Evolutionary conservation across 2,113 vertebrate genomes (phyloP), one percentile per base, ranked within the genome.

Genomic region (Xyliphius kryptos): DNA sequence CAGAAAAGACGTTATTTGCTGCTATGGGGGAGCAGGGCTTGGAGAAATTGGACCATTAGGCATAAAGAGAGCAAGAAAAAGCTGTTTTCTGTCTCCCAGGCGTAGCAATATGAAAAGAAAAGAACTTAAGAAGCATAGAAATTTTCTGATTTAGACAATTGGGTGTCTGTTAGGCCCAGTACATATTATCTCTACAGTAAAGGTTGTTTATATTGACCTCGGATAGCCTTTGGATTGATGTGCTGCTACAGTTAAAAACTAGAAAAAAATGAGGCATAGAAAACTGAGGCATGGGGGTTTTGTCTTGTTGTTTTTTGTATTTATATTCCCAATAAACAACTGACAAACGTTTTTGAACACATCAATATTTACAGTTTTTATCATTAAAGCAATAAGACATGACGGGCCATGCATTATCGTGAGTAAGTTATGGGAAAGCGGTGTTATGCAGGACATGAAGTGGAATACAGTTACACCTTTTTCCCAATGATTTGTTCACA

Each of bases 1-100:
- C 74, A 79, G 71, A 79, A 79, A 80, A 78, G 55, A 76, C 69
- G 74, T 77, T 65, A 79, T 81, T 80, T 80, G 56, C 71, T 76
- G 73, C 66, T 64, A 71, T 73, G 71, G 74, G 76, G 69, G 66
- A 71, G 51, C 63, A 63, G 61, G 62, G 72, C 67, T 51, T 9
- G 26, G 59, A 75, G 63, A 69, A 71, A 74, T 68, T 72, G 63
- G 51, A 68, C 58, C 67, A 66, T 66, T 68, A 68, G 63, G 53
- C 56, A 53, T 51, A 17, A 46, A 46, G 14, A 46, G n/a, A 46
- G 43, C 14, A 46, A n/a, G 10, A 12, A 46, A 71, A 72, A 71
- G 69, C 64, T 53, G 67, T 70, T 75, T 32, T 32, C 26, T 32
- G 26, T 32, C 26, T 32, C 26, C 26, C 1, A 32, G 26, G 26